A percentile compares a stretch with the other conserved stretches of the same genome.
These are phyloP conservation scores for Sylvilagus bachmani DNA, from an alignment of 2,113 vertebrate species.

Conservation along the genomic window DNA sequence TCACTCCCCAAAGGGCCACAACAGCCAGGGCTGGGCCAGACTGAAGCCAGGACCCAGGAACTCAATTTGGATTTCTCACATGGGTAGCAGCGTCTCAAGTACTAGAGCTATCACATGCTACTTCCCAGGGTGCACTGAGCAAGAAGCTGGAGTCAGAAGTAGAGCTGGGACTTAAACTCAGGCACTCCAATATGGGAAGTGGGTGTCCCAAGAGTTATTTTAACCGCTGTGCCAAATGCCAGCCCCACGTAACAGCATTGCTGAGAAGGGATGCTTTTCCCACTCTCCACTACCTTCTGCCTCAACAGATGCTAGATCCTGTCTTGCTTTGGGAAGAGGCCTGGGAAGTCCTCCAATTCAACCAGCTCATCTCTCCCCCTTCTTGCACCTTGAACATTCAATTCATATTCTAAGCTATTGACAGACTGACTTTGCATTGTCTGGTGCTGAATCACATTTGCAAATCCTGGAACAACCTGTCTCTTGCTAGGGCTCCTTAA, in stretches of 20 bases:
- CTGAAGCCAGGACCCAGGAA: too few relatives aligned
- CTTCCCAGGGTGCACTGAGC: too few relatives aligned
- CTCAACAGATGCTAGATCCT: neutral
- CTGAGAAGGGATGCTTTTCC: neutral
- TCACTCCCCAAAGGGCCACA: too few relatives aligned
- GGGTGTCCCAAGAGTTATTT: too few relatives aligned
- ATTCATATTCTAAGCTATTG: neutral
- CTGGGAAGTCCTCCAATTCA: neutral
- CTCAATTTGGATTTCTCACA: too few relatives aligned
- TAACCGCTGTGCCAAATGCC: too few relatives aligned
- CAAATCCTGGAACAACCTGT: neutral
- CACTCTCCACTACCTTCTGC: neutral
- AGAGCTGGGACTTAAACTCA: too few relatives aligned
- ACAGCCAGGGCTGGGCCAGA: too few relatives aligned
- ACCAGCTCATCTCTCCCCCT: neutral
- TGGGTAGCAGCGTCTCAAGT: too few relatives aligned
- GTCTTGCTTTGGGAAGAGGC: neutral
- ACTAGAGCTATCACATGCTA: too few relatives aligned
- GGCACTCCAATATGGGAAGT: too few relatives aligned
- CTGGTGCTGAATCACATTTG: neutral
- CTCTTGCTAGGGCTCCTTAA: neutral
- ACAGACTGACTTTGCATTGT: neutral
- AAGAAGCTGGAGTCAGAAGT: too few relatives aligned
- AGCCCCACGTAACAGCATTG: neutral
- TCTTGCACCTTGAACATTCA: neutral